Evolutionary conservation across 2,113 vertebrate species (phyloP), one percentile per base, ranked within the genome.

Genomic region (Corythaeola cristata): DNA sequence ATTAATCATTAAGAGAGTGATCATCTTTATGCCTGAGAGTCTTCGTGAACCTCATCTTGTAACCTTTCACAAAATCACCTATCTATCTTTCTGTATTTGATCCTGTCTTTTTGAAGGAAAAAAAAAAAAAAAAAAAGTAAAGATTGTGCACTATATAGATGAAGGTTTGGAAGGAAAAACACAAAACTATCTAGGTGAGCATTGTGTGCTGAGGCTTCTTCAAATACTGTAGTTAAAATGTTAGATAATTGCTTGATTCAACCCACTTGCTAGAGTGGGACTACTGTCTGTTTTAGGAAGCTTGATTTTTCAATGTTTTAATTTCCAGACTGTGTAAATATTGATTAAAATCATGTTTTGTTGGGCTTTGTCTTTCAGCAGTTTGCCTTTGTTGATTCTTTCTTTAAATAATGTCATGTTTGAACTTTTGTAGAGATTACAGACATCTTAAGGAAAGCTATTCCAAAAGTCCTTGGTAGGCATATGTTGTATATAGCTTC

Each of bases 171-270:
- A 79, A 91, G 14, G 47, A 89, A 82, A 66, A 28, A 0, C 0
- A 0, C 4, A 41, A 14, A 75, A 56, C 10, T 64, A 2, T 18
- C 32, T 32, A 45, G 4, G 4, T n/a, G 30, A 68, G 3, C 5
- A 0, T 71, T 89, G 28, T 64, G 9, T 33, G 33, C 11, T 9
- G 9, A 76, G 12, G 11, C 14, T 56, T 8, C 39, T 82, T 62
- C 44, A 81, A 75, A 71, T 56, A 76, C 30, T 77, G 15, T 18
- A 26, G 7, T 23, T 63, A 63, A 72, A 77, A 27, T 12, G 32
- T 14, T 47, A 60, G 6, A 30, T 21, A 52, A 68, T 71, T 59
- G 18, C 17, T 77, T 58, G 18, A 33, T 87, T 81, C 4, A 55
- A 12, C 5, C 2, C 13, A 44, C 28, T 28, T 33, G 18, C 21